Evolutionary conservation across 2,888 invertebrate species (phyloP), one percentile per base, ranked within the genome.

Genomic region (Thera obeliscata): DNA sequence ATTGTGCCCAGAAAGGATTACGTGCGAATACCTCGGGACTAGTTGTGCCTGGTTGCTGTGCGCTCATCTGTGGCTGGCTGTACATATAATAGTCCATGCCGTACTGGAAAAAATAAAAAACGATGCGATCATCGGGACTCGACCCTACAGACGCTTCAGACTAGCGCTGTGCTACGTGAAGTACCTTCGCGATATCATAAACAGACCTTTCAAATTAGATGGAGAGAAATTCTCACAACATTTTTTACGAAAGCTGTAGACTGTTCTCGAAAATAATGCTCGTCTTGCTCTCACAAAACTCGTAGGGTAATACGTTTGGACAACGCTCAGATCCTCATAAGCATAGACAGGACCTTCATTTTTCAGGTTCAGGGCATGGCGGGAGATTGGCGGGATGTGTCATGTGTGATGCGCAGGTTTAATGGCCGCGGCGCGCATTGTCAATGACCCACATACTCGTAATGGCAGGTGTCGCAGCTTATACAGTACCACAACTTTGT

Each of bases 401-500:
- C 50, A 50, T 22, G 50, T 50, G 49, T 43, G 8, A 66, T 64
- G 73, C 68, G 63, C 72, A 69, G 69, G 71, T 67, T 66, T 66
- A 69, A 64, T 65, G 70, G 56, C 67, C 68, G 71, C 70, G 59
- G 35, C 55, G 66, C 61, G 54, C 35, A 36, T 73, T 69, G 74
- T 74, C 76, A 73, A 73, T 73, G 76, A 74, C 76, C 73, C 66
- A 74, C 69, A 70, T 73, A 22, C 22, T 22, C 22, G 22, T 22
- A 64, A 64, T 22, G 64, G 52, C 72, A 74, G 69, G 58, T 64
- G 66, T 55, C 56, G 59, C 46, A 56, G 52, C 43, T 22, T 22
- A 55, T 46, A 35, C 64, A 71, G 65, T 64, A 61, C 3, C 49
- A 2, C 63, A 50, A 67, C 72, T 63, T 60, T 33, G n/a, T 60